Evolutionary conservation across 2,113 vertebrate genomes (phyloP), one percentile per base, ranked within the genome.

Genomic region (Colius striatus): DNA sequence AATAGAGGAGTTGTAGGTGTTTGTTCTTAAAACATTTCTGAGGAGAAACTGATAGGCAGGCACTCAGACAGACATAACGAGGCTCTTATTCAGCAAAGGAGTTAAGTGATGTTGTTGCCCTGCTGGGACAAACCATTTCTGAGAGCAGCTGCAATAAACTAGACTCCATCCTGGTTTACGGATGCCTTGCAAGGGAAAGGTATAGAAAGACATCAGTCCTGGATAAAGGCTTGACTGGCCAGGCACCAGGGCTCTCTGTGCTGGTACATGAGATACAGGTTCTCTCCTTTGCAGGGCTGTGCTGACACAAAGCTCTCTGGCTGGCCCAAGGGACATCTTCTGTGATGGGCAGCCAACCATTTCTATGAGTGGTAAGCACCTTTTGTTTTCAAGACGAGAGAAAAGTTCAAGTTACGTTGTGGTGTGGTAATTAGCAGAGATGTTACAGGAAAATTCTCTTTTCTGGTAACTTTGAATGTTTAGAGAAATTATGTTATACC

Each of bases 61-160:
- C 0, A 3, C 30, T 68, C n/a, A 21, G 51, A 26, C 32, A 14
- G 38, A 27, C 2, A 23, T 12, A 38, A 26, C 50, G 55, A 71
- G 15, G 14, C 53, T 72, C 47, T 67, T 10, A 2, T 72, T 61
- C n/a, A 68, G 62, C 74, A 62, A 45, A 54, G 23, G 11, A 51
- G 21, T 20, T 43, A 71, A 73, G 54, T 0, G 0, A 34, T 53
- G 1, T 2, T 79, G 66, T 19, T 4, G 0, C 32, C 67, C 68
- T 36, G 51, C 29, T 1, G 8, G 34, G 68, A 70, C 43, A 85
- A 78, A 60, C 29, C 2, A 2, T 13, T 61, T 75, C 36, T 12
- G 19, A 45, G 41, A 68, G 54, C 45, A 76, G 32, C 77, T 38
- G 19, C 0, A 1, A 25, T 23, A 29, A 92, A 18, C 63, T 30